phyloP scores from a whole-genome alignment of 1,140 invertebrate genomes.

The Pseudomyrmex flavicornis region DNA sequence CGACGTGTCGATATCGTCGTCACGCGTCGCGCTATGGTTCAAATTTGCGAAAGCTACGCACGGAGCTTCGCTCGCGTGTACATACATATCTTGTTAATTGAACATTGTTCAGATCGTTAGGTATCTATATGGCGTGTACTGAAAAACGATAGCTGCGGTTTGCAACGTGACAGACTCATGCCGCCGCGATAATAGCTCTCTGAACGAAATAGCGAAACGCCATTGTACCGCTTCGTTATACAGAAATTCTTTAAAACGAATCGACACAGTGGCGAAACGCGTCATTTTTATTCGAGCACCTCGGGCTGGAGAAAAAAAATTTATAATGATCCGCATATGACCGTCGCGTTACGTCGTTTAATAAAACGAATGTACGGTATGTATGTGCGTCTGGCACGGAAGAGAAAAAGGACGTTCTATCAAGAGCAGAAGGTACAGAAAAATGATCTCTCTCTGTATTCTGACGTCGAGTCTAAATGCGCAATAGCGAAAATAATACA shows the following conservation, averaged over 20 bases:
- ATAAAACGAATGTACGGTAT: slow-evolving; percentile 19
- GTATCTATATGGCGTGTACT: slow-evolving; percentile 6
- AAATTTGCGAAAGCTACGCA: slow-evolving; percentile 38
- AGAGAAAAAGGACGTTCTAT: not conserved
- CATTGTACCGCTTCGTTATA: slow-evolving; percentile 17
- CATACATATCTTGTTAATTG: slow-evolving; percentile 52
- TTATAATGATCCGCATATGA: slow-evolving; percentile 27
- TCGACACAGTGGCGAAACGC: slow-evolving; percentile 1
- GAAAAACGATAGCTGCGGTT: slow-evolving; percentile 53
- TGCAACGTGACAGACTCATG: slow-evolving; percentile 39
- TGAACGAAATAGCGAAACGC: slow-evolving; percentile 27
- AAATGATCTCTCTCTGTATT: slow-evolving; percentile 1
- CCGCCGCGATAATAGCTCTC: slow-evolving; percentile 32
- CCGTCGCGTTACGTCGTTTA: slow-evolving; percentile 15
- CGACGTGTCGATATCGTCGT: slow-evolving; percentile 28
- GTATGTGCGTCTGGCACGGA: not conserved
- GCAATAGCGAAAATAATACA: not conserved
- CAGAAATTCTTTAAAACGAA: slow-evolving; percentile 26
- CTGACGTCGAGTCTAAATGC: slow-evolving; percentile 4
- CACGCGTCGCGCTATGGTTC: slow-evolving; percentile 7
- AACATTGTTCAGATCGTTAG: slow-evolving; percentile 54
- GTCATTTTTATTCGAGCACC: not conserved
- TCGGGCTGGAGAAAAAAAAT: not conserved
- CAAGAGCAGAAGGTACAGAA: not conserved
- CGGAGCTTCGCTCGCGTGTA: not conserved